Evolutionary conservation across 2,113 vertebrate genomes (phyloP).

Genomic region (Mus pahari): DNA sequence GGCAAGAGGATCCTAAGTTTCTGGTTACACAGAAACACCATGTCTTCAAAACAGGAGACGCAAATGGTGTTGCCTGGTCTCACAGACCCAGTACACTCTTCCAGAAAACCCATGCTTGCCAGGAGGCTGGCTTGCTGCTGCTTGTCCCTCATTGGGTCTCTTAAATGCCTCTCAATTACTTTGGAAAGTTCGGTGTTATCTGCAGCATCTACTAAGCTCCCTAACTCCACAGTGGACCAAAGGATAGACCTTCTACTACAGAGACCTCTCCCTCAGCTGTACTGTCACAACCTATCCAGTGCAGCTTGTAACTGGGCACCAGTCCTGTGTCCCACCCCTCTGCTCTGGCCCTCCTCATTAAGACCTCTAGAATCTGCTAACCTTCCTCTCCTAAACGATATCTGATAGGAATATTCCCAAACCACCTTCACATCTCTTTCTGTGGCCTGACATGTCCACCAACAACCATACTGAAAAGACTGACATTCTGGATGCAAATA

Average conservation of each 20-base stretch:
- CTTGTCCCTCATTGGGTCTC: not conserved
- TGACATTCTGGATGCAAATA: not conserved
- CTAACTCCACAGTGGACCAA: not conserved
- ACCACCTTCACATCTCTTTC: not conserved
- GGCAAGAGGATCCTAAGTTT: not conserved
- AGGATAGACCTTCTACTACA: not conserved
- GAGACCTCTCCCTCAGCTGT: not conserved
- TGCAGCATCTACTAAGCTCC: not conserved
- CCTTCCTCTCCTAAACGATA: not conserved
- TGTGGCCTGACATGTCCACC: not conserved
- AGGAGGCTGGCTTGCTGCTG: not conserved
- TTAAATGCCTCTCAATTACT: not conserved
- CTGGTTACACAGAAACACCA: not conserved
- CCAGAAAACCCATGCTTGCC: not conserved
- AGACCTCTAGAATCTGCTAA: not conserved
- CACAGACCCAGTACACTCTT: not conserved
- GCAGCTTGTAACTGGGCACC: accelerated
- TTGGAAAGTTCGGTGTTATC: too few relatives aligned
- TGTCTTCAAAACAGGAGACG: not conserved
- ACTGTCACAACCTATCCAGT: not conserved
- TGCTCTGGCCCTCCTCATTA: not conserved
- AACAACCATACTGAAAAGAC: too few relatives aligned
- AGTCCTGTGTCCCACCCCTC: not conserved
- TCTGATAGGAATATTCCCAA: not conserved
- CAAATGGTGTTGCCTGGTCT: not conserved